A percentile compares a stretch with the other conserved stretches of the same genome.
phyloP scores from a whole-genome alignment of 2,797 vertebrate genomes.

The Erethizon dorsatum region DNA sequence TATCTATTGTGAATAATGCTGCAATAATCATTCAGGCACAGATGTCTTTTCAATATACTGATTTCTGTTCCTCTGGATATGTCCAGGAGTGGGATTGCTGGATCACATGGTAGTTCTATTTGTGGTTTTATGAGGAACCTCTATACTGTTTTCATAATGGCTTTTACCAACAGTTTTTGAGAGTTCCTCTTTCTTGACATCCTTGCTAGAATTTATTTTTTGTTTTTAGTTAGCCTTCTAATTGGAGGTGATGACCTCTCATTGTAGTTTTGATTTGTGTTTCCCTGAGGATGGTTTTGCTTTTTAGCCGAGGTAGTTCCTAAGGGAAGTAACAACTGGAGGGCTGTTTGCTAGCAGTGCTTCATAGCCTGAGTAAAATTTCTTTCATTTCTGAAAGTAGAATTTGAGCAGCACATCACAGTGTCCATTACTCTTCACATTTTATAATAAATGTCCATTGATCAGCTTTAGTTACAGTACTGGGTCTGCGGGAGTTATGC shows the following conservation, averaged over 20 bases:
- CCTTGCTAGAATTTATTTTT: neutral
- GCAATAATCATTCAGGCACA: neutral
- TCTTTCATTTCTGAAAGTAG: constrained; percentile 32
- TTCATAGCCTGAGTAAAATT: neutral
- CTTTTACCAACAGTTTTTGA: neutral
- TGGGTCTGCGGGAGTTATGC: neutral
- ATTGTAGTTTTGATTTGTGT: neutral
- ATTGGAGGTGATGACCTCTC: neutral
- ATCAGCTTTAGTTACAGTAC: neutral
- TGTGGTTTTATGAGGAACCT: neutral
- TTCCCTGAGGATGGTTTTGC: neutral
- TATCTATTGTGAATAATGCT: neutral
- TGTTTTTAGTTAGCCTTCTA: neutral
- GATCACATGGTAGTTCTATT: neutral
- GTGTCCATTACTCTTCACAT: neutral
- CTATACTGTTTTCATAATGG: neutral
- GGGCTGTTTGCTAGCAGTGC: neutral
- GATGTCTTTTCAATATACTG: neutral
- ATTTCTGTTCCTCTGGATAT: neutral
- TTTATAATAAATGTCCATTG: neutral
- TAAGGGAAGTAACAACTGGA: no score
- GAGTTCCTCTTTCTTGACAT: neutral
- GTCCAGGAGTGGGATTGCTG: neutral
- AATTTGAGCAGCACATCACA: neutral
- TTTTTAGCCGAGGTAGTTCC: neutral